phyloP scores from a whole-genome alignment of 2,888 invertebrate genomes.

The Caenorhabditis becei region DNA sequence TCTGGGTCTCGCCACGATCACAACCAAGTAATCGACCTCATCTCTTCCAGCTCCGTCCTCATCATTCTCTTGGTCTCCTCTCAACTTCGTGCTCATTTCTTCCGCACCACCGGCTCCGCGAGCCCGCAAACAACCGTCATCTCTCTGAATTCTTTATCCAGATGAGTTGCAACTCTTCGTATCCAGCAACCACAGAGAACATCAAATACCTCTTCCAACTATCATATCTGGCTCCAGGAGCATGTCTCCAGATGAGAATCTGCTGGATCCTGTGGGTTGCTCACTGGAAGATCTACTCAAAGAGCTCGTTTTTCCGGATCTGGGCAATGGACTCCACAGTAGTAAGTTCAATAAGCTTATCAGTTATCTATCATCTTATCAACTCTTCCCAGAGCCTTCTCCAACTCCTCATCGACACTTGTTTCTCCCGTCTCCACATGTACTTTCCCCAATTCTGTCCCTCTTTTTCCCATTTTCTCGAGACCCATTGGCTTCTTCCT shows the following conservation, averaged over 20 bases:
- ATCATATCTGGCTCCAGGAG: slow-evolving; percentile 22
- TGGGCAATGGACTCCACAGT: slow-evolving; percentile 27
- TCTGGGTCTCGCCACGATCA: not conserved
- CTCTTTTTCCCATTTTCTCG: not conserved
- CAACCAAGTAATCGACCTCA: not conserved
- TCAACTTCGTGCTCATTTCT: slow-evolving; percentile 2
- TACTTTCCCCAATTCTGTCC: slow-evolving; percentile 45
- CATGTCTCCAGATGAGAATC: slow-evolving; percentile 28
- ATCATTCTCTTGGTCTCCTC: slow-evolving; percentile 3
- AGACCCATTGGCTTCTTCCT: slow-evolving; percentile 4
- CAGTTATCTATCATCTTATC: not conserved
- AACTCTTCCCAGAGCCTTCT: slow-evolving; percentile 45
- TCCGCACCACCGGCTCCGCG: not conserved
- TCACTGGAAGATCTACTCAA: slow-evolving; percentile 1
- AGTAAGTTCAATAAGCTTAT: not conserved
- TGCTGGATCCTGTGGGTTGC: slow-evolving; percentile 16
- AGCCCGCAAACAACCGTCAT: not conserved
- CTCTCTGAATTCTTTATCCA: not conserved
- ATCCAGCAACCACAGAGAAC: slow-evolving; percentile 17
- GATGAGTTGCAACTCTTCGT: slow-evolving; percentile 17
- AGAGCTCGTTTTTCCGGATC: slow-evolving; percentile 38
- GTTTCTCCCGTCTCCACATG: slow-evolving; percentile 28
- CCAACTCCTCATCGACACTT: slow-evolving; percentile 19
- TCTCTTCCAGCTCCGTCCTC: slow-evolving; percentile 7
- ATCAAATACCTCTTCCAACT: slow-evolving; percentile 38